Conservation (phyloP, 1,140 invertebrate species). For the Papilio xuthus region DNA sequence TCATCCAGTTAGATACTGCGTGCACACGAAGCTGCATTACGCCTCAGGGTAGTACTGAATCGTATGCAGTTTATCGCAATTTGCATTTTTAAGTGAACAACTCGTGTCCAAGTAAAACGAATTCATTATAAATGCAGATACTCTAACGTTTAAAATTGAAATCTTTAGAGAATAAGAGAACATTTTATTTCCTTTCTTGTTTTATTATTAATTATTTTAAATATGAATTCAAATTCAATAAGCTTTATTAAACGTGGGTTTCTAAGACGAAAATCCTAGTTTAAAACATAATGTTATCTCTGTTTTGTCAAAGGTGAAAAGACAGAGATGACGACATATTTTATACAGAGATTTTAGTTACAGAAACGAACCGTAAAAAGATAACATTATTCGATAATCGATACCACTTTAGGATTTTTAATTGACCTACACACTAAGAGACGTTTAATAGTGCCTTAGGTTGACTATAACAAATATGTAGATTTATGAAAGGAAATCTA, state of each 20-base stretch:
- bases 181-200: neutral
- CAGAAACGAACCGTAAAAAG: no score
- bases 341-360: no score
- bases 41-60: neutral
- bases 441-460: no score
- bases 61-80: conserved; percentile 33
- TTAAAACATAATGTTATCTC: no score
- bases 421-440: no score
- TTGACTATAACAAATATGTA: no score
- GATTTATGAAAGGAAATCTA: neutral
- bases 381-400: no score
- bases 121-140: conserved; percentile 34
- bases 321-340: no score
- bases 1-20: conserved; percentile 6
- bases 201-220: neutral
- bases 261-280: no score
- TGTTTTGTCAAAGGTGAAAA: no score
- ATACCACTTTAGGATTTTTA: no score
- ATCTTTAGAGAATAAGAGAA: neutral
- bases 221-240: neutral
- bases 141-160: conserved; percentile 23
- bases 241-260: neutral
- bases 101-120: conserved; percentile 29
- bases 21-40: neutral
- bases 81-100: conserved; percentile 36